A percentile compares a stretch with the other conserved stretches of the same genome.
These are phyloP conservation scores for Diorhabda carinulata DNA, from an alignment of 1,140 invertebrate genomes.

Conservation along the genomic window DNA sequence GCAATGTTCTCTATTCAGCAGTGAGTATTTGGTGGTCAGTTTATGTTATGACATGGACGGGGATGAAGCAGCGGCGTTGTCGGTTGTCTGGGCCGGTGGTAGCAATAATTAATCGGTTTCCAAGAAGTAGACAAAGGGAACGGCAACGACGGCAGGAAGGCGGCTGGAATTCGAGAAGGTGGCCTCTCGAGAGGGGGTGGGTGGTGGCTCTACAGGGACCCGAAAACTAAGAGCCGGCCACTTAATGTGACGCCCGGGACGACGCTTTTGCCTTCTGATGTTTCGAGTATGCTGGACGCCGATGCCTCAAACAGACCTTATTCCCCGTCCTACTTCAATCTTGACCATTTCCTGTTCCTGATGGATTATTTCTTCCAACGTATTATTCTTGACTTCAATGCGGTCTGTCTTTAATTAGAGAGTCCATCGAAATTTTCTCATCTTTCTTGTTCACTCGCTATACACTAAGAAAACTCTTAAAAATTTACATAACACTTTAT, in stretches of 20 bases:
- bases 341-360: slow-evolving; percentile 12
- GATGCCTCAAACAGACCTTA: slow-evolving; percentile 26
- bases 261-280: slow-evolving; percentile 13
- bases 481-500: background rate
- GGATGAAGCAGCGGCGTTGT: slow-evolving; percentile 31
- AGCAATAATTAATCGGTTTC: slow-evolving; percentile 48
- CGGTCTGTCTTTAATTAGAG: slow-evolving; percentile 4
- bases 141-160: slow-evolving; percentile 13
- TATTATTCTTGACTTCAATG: slow-evolving; percentile 5
- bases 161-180: slow-evolving; percentile 27
- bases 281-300: slow-evolving; percentile 7
- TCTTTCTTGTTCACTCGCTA: background rate
- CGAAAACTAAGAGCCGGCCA: slow-evolving; percentile 47
- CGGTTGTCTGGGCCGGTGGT: background rate
- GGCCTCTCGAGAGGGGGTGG: slow-evolving; percentile 35
- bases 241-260: slow-evolving; percentile 49
- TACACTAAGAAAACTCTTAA: background rate
- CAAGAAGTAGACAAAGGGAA: slow-evolving; percentile 47
- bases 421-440: background rate
- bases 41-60: slow-evolving; percentile 42
- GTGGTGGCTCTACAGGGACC: slow-evolving; percentile 37
- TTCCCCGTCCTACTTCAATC: slow-evolving; percentile 17
- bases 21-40: slow-evolving; percentile 31
- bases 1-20: slow-evolving; percentile 12
- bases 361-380: slow-evolving; percentile 9